Conservation (phyloP, 2,113 vertebrate genomes). For the Eptesicus fuscus region DNA sequence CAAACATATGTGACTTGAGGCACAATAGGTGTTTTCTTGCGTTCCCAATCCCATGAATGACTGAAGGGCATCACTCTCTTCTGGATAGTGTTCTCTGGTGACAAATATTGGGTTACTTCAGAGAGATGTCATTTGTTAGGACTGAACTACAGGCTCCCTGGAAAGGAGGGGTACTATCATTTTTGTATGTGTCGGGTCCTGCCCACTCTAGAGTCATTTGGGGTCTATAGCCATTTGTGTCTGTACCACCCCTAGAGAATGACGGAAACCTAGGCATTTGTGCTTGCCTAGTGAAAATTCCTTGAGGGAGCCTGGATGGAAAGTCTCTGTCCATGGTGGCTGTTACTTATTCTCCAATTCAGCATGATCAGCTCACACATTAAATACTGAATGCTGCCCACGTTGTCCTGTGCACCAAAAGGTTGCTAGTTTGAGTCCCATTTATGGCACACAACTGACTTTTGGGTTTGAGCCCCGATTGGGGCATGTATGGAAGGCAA, state of each 20-base stretch:
- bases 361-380: neutral
- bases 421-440: neutral
- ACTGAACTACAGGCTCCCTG: neutral
- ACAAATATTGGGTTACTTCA: neutral
- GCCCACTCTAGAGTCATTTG: neutral
- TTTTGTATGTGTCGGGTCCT: neutral
- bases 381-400: neutral
- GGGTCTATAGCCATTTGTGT: neutral
- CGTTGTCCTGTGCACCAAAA: neutral
- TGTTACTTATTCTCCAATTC: neutral
- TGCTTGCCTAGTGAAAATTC: neutral
- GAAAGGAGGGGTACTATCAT: neutral
- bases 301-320: neutral
- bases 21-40: slow-evolving; percentile 6
- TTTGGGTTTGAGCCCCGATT: neutral
- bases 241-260: neutral
- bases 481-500: neutral
- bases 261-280: neutral
- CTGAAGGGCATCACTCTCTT: neutral
- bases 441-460: neutral
- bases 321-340: slow-evolving; percentile 54
- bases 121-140: neutral
- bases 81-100: neutral
- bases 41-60: neutral
- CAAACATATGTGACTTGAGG: neutral